Base-by-base conservation (phyloP, 2,888 invertebrate species). In the Drosophila antonietae region DNA sequence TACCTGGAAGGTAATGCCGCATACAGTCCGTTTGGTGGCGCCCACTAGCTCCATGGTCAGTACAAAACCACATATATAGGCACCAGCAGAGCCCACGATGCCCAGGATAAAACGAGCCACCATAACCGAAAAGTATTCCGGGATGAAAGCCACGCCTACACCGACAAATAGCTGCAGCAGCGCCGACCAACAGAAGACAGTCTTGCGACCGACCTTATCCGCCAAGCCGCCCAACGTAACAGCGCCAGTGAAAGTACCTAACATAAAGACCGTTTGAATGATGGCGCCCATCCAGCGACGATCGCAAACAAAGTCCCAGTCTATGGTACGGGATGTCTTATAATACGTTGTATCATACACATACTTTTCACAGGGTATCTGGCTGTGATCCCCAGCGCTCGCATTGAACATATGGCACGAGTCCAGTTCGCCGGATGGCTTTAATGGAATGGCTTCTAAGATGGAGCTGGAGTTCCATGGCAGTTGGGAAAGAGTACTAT, bases 21-120 rank as follows among this genome's bases (percentile, higher is more conserved):
- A 97, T 0, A 95, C 94, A 0, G 97, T 97, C 68, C 97, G 94
- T 88, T 96, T 96, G 73, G 95, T 95, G 1, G 97, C 93, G 3
- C 97, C 97, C 0, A 97, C 96, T 61, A 97, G 91, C 91, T 97
- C 97, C 97, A 97, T 97, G n/a, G 93, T 93, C n/a, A 94, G 80
- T 18, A 94, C 94, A 82, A 94, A 94, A 46, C 94, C 94, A 31
- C 94, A 93, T 31, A 93, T 93, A 23, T 93, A 93, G 5, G 92
- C 91, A 8, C 97, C 97, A 2, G 97, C 97, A 0, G 97, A 97
- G 41, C 97, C 97, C 83, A 97, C 97, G 67, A 97, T 95, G 33
- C 96, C 97, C 84, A 96, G 95, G 9, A 96, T 89, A 90, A 95
- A 97, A 70, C 96, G 93, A 1, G 96, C 91, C 0, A 93, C 92